Conservation (phyloP, 2,113 vertebrate species). For the Oriolus oriolus region DNA sequence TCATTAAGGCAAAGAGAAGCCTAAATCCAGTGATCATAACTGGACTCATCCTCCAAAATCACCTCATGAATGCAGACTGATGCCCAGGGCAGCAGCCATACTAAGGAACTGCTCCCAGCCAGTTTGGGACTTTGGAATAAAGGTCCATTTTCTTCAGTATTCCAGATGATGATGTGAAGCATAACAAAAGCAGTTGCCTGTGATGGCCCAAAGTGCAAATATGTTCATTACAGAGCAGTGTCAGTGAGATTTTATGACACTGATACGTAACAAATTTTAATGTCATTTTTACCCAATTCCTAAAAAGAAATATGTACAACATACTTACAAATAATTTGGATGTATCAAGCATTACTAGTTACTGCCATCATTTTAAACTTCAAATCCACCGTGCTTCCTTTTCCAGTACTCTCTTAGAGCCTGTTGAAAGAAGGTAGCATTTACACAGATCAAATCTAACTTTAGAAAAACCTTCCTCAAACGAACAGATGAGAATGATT, state of each 20-base stretch:
- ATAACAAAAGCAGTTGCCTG: neutral
- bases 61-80: neutral
- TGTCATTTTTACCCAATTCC: neutral
- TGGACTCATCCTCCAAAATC: neutral
- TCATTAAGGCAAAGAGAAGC: neutral
- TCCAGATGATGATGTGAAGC: neutral
- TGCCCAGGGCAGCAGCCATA: neutral
- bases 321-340: neutral
- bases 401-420: neutral
- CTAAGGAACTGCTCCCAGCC: neutral
- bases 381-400: neutral
- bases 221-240: neutral
- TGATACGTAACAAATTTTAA: neutral
- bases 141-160: neutral
- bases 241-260: neutral
- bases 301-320: neutral
- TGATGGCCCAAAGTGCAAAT: neutral
- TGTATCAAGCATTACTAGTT: neutral
- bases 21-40: neutral
- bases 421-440: conserved; percentile 38
- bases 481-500: neutral
- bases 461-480: conserved; percentile 25
- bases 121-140: neutral
- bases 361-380: neutral
- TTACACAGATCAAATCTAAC: conserved; percentile 48